Conservation (phyloP, 2,113 vertebrate genomes). For the Hemiscyllium ocellatum region DNA sequence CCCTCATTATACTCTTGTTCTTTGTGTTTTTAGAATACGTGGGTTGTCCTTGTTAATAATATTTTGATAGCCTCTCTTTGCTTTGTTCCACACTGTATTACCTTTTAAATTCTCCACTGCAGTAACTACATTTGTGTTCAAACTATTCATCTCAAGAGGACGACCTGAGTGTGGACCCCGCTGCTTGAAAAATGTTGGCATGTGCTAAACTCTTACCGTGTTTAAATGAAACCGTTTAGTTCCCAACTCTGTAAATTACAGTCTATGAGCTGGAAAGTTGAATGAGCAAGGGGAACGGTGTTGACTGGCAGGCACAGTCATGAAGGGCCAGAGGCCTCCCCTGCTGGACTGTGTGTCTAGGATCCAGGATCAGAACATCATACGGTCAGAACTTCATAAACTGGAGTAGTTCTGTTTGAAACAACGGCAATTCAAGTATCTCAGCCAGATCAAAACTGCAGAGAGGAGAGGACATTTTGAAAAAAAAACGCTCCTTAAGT, state of each 20-base stretch:
- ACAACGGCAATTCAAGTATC: background rate
- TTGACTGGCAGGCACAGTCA: background rate
- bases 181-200: no score
- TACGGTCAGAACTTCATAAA: background rate
- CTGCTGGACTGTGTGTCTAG: no score
- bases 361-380: background rate
- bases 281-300: background rate
- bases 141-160: background rate
- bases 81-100: no score
- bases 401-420: background rate
- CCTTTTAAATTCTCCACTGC: no score
- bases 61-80: no score
- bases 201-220: background rate
- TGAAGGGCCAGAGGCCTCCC: background rate
- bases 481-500: no score
- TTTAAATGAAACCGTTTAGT: background rate
- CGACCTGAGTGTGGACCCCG: no score
- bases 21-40: no score
- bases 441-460: background rate
- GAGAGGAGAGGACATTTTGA: no score
- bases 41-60: no score
- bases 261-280: background rate
- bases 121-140: no score
- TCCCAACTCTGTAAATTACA: background rate
- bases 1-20: no score